Base-by-base conservation (phyloP, 2,113 vertebrate genomes). In the Takifugu flavidus region DNA sequence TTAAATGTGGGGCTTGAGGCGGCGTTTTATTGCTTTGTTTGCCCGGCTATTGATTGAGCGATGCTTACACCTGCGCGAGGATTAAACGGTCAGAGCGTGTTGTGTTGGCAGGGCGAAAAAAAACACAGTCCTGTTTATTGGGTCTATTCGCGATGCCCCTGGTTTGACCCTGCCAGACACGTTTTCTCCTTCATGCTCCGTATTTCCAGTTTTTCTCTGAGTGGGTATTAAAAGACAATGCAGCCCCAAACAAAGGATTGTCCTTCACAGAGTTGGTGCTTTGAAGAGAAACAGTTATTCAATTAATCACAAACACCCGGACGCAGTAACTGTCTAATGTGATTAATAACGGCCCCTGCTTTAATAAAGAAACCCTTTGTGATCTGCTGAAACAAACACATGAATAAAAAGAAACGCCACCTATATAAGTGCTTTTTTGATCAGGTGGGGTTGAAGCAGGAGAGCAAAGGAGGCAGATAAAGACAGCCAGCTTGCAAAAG, bases 1-100 rank as follows among this genome's bases (percentile, higher is more conserved):
- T 89, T 76, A 89, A 88, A 90, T 89, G 86, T 88, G 87, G 79
- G 78, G 74, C 83, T 82, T 25, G 58, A 70, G 68, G 83, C 80
- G 29, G 49, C 73, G 82, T 64, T 77, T 79, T 75, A 84, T 89
- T 82, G 87, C 70, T 85, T 87, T 82, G 74, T 90, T 87, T 87
- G 71, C 53, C 69, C 73, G 70, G 12, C 51, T 87, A 85, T 74
- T 86, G 82, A 84, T 84, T 74, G 88, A 83, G 70, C 47, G 74
- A 65, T 77, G 75, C 77, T 77, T 80, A 83, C 72, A 71, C 72
- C 76, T 59, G 66, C 67, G 67, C 74, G n/a, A 75, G 79, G 70
- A 85, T 87, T 80, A 86, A 87, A 82, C 56, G 77, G 84, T 85
- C 85, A 82, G 79, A 82, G 77, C 79, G 14, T 47, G 72, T 51